phyloP scores from a whole-genome alignment of 92 coral and sea anemone genomes.

The Virgularia gustaviana region DNA sequence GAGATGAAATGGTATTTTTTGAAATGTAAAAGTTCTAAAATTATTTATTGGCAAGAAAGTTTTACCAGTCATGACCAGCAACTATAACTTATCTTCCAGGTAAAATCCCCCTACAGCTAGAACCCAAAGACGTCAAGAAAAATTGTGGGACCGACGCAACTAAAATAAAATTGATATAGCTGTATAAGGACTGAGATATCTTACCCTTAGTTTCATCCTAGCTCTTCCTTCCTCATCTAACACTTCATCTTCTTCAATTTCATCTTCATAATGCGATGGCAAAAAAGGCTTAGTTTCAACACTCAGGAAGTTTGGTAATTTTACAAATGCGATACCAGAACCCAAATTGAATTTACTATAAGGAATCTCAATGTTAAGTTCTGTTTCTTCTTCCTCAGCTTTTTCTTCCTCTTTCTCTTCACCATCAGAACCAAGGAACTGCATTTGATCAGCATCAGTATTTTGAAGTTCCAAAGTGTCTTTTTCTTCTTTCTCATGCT shows the following conservation, averaged over 20 bases:
- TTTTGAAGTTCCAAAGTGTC: constrained; percentile 32
- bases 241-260: constrained; percentile 94
- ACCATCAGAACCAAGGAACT: constrained; percentile 15
- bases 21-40: background rate
- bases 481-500: constrained; percentile 28
- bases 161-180: background rate
- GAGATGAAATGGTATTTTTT: background rate
- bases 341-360: constrained; percentile 84
- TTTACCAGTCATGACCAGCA: background rate
- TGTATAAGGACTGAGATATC: background rate
- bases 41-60: background rate
- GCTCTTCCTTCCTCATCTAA: constrained; percentile 97
- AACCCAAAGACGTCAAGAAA: too few species aligned
- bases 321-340: constrained; percentile 80
- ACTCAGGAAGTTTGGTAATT: constrained; percentile 92
- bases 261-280: constrained; percentile 80
- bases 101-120: too few species aligned
- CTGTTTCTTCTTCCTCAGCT: constrained; percentile 84
- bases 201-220: constrained; percentile 88
- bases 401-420: constrained; percentile 54
- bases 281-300: constrained; percentile 95
- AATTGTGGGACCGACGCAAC: too few species aligned
- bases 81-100: too few species aligned
- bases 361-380: constrained; percentile 89
- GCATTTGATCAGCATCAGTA: constrained; percentile 24